phyloP scores from a whole-genome alignment of 30 jellyfish, hydroid and myxozoan genomes.

The Aurelia aurita region DNA sequence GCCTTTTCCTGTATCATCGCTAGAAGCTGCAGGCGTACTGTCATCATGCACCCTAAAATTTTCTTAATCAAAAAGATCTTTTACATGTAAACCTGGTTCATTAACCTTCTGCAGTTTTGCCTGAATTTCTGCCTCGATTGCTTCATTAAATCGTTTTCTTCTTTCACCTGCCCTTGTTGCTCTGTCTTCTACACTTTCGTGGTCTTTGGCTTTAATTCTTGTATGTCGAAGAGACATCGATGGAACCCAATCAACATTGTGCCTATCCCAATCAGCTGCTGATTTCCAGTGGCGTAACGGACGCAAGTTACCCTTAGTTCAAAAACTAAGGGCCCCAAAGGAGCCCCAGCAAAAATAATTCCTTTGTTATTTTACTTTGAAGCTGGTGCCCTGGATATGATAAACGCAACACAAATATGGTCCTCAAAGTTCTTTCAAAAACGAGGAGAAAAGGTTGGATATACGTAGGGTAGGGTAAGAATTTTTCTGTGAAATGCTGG shows the following conservation, averaged over 20 bases:
- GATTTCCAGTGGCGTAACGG: too few relatives aligned
- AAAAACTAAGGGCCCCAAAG: too few relatives aligned
- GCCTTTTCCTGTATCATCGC: slow-evolving; percentile 4
- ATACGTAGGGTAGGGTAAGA: too few relatives aligned
- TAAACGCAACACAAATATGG: too few relatives aligned
- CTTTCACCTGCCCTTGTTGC: slow-evolving; percentile 36
- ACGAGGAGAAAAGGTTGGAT: too few relatives aligned
- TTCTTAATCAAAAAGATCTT: slow-evolving; percentile 12
- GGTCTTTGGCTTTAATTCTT: slow-evolving; percentile 5
- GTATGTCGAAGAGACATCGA: slow-evolving; percentile 17
- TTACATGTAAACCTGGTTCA: slow-evolving; percentile 11
- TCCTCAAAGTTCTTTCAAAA: too few relatives aligned
- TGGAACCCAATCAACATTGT: slow-evolving; percentile 35
- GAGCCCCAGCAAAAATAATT: too few relatives aligned
- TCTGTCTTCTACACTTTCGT: slow-evolving; percentile 7
- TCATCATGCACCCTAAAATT: not conserved
- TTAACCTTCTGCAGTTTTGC: slow-evolving; percentile 28
- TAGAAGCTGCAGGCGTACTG: slow-evolving; percentile 5
- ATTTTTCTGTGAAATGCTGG: too few relatives aligned
- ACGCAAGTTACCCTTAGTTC: too few relatives aligned
- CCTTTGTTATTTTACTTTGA: too few relatives aligned
- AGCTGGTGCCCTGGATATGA: too few relatives aligned
- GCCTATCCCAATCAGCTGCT: slow-evolving; percentile 26
- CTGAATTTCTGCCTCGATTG: slow-evolving; percentile 13
- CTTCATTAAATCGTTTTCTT: slow-evolving; percentile 10